A percentile compares a stretch with the other conserved stretches of the same genome.
These are phyloP conservation scores for Whitmania pigra DNA, from an alignment of 1,140 invertebrate genomes.

Conservation along the genomic window DNA sequence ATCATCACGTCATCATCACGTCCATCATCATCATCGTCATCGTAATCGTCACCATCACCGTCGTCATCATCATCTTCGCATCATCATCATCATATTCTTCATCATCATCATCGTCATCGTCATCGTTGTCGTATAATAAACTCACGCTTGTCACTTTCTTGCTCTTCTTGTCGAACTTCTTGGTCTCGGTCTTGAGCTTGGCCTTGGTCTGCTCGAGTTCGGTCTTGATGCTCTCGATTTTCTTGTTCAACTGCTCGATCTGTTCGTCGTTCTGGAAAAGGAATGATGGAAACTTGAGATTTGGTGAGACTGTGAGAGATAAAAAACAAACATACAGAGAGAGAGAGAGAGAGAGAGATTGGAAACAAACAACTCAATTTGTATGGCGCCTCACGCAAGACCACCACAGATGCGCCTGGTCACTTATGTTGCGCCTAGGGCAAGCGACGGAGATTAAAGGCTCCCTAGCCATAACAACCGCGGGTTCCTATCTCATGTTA, in stretches of 20 bases:
- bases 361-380: no score
- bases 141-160: conserved; percentile 9
- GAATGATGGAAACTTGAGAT: no score
- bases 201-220: background rate
- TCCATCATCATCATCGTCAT: background rate
- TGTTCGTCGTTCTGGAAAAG: conserved; percentile 1
- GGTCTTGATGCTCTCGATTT: background rate
- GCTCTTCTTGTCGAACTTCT: conserved; percentile 6
- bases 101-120: background rate
- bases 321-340: no score
- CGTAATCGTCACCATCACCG: background rate
- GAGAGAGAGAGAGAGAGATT: no score
- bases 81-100: background rate
- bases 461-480: no score
- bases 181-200: background rate
- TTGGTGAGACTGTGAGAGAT: no score
- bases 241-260: background rate
- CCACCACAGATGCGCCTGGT: no score
- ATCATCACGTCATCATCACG: background rate
- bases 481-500: no score
- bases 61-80: background rate
- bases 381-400: no score
- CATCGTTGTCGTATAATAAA: background rate
- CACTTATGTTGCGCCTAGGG: no score
- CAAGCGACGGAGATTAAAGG: no score